These are phyloP conservation scores for Scaptomyza tumidula DNA, from an alignment of 2,888 invertebrate genomes.

Conservation along the genomic window DNA sequence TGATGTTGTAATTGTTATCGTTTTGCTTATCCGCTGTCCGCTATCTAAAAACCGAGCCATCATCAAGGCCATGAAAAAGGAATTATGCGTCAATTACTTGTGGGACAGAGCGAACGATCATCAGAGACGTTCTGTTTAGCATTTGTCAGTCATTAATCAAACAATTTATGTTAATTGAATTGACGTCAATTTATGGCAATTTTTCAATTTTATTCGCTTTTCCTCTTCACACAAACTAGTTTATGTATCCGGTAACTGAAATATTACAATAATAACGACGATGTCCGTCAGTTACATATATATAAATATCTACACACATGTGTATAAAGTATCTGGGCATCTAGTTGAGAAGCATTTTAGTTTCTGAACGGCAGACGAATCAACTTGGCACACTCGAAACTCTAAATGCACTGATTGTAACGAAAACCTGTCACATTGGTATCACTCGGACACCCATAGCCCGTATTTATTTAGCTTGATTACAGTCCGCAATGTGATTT, in stretches of 20 bases:
- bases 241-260: conserved; percentile 3
- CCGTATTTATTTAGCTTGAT: conserved; percentile 76
- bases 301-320: neutral
- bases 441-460: conserved; percentile 20
- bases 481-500: conserved; percentile 80
- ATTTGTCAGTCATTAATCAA: conserved; percentile 75
- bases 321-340: neutral
- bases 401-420: conserved; percentile 57
- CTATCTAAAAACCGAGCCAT: conserved; percentile 29
- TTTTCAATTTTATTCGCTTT: conserved; percentile 46
- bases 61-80: conserved; percentile 33
- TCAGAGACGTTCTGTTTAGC: conserved; percentile 54
- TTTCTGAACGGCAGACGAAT: conserved; percentile 9
- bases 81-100: conserved; percentile 72
- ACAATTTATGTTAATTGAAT: conserved; percentile 79
- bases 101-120: conserved; percentile 10
- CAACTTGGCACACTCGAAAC: conserved; percentile 47
- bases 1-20: conserved; percentile 16
- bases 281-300: conserved; percentile 12
- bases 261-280: conserved; percentile 14
- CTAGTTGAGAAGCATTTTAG: conserved; percentile 10
- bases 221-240: conserved; percentile 1
- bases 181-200: conserved; percentile 71
- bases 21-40: conserved; percentile 14
- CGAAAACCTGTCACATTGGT: conserved; percentile 58